Conservation (phyloP, 2,797 vertebrate species). For the Cryptoprocta ferox region DNA sequence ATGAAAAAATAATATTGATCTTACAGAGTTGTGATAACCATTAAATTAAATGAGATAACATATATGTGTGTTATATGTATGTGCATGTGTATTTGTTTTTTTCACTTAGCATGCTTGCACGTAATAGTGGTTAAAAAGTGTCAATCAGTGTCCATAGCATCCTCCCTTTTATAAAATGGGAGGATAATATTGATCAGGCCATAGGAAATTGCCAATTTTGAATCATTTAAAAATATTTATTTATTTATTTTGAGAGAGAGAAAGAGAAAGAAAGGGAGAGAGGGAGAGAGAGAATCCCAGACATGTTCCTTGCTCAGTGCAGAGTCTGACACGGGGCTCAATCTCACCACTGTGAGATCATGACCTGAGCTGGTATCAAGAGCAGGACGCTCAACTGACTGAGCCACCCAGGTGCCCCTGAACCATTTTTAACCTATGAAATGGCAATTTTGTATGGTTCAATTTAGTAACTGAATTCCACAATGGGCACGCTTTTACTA, state of each 20-base stretch:
- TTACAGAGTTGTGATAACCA: neutral
- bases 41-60: neutral
- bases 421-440: conserved; percentile 9
- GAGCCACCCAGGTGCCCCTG: neutral
- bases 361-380: no score
- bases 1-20: neutral
- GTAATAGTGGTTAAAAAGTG: neutral
- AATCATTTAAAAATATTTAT: neutral
- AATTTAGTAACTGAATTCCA: neutral
- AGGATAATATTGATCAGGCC: neutral
- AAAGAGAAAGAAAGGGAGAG: no score
- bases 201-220: neutral
- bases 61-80: neutral
- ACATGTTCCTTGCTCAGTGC: no score
- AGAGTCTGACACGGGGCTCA: no score
- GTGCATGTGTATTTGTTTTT: neutral
- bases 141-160: neutral
- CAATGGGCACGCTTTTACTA: neutral
- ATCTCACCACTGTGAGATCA: no score
- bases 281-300: no score
- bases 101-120: neutral
- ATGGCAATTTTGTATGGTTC: conserved; percentile 9
- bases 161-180: neutral
- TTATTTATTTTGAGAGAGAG: no score
- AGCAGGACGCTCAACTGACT: no score